These are phyloP conservation scores for Anguilla japonica DNA, from an alignment of 2,113 vertebrate genomes.

Conservation along the genomic window DNA sequence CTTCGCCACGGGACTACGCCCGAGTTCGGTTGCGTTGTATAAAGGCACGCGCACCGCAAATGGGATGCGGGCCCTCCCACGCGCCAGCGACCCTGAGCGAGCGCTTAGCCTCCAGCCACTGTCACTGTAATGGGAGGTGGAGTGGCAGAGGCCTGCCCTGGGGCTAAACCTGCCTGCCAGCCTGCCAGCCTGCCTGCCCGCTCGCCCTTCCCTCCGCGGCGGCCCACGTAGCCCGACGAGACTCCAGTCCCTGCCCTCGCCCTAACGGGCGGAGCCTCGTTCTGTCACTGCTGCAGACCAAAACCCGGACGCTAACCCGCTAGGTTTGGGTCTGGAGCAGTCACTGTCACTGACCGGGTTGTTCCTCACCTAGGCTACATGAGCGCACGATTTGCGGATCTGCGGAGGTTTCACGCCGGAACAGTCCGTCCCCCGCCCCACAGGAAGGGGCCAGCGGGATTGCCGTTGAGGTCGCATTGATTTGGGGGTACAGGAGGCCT, in stretches of 20 bases:
- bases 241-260: background rate
- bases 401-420: background rate
- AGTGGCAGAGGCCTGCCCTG: constrained; percentile 36
- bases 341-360: constrained; percentile 30
- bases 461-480: background rate
- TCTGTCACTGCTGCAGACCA: constrained; percentile 47
- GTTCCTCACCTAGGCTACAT: background rate
- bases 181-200: background rate
- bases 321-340: constrained; percentile 32
- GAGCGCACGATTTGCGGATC: background rate
- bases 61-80: background rate
- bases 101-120: constrained; percentile 28
- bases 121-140: constrained; percentile 31
- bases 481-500: background rate
- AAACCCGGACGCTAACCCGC: constrained; percentile 22
- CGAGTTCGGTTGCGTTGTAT: background rate
- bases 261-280: constrained; percentile 49
- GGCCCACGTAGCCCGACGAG: constrained; percentile 37
- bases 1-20: background rate
- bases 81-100: background rate
- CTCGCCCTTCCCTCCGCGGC: constrained; percentile 18
- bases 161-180: constrained; percentile 19
- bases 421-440: background rate
- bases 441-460: background rate
- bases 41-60: background rate